These are phyloP conservation scores for Gastracanthus pulcherrimus DNA, from an alignment of 2,888 invertebrate species.

Conservation along the genomic window DNA sequence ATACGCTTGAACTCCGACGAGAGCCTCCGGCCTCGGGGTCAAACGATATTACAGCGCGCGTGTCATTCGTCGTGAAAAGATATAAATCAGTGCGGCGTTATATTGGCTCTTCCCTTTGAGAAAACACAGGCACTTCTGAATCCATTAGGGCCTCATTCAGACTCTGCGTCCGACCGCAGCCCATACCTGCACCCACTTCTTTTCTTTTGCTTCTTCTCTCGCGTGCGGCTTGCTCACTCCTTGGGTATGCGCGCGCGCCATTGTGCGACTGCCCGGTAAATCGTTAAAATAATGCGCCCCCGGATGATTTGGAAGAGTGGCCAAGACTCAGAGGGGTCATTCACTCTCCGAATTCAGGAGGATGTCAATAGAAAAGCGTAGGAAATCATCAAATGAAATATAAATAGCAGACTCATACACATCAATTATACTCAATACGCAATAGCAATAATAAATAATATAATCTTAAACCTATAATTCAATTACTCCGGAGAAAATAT, in stretches of 20 bases:
- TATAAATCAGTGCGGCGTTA: slow-evolving; percentile 73
- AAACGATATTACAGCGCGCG: background rate
- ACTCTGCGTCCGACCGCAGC: slow-evolving; percentile 11
- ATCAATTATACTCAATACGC: too few relatives aligned
- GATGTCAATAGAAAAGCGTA: too few relatives aligned
- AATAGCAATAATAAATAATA: too few relatives aligned
- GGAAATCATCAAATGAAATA: too few relatives aligned
- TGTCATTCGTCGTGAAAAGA: slow-evolving; percentile 27
- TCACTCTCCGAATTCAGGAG: too few relatives aligned
- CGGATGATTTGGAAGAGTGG: background rate
- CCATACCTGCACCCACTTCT: background rate
- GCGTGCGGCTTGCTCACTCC: background rate
- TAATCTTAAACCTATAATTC: too few relatives aligned
- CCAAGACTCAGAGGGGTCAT: background rate
- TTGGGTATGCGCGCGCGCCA: slow-evolving; percentile 10
- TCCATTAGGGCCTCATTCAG: slow-evolving; percentile 64
- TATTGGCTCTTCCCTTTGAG: slow-evolving; percentile 66
- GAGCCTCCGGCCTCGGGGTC: background rate
- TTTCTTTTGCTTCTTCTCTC: background rate
- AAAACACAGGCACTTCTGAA: slow-evolving; percentile 71
- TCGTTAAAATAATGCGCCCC: slow-evolving; percentile 22
- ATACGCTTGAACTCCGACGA: background rate
- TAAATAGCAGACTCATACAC: too few relatives aligned
- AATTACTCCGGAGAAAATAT: too few relatives aligned
- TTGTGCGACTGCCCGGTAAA: background rate